Evolutionary conservation across 1,140 invertebrate species (phyloP).

Genomic region (Temnothorax nylanderi): DNA sequence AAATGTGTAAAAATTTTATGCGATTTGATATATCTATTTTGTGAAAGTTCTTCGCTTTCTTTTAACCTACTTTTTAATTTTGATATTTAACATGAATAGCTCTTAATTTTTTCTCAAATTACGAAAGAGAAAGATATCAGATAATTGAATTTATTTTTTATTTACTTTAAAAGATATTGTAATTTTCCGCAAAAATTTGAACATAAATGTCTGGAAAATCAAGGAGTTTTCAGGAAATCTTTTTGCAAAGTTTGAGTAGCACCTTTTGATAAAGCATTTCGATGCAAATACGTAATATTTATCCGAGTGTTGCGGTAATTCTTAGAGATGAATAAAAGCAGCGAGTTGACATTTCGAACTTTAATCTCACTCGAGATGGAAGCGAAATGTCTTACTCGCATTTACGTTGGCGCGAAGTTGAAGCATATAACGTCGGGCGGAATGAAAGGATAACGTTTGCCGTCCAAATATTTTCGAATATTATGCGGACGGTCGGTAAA

Average conservation of each 20-base stretch:
- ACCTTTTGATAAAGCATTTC: background rate
- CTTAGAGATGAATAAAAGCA: background rate
- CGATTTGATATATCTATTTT: background rate
- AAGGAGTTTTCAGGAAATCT: background rate
- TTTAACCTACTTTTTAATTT: background rate
- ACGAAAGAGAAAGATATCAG: background rate
- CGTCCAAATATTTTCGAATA: conserved; percentile 46
- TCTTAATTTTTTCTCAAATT: background rate
- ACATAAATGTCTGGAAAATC: background rate
- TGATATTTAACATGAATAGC: background rate
- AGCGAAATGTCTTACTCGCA: background rate
- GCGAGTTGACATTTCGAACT: background rate
- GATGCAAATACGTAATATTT: background rate
- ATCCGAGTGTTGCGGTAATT: background rate
- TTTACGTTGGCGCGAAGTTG: background rate
- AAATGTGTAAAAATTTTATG: background rate
- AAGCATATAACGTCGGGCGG: background rate
- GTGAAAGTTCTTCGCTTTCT: background rate
- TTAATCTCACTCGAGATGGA: background rate
- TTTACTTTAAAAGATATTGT: background rate
- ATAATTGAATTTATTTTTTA: background rate
- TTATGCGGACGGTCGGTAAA: background rate
- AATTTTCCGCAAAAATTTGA: background rate
- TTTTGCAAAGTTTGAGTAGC: background rate
- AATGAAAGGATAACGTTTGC: conserved; percentile 54